Evolutionary conservation across 2,797 vertebrate species (phyloP).

Genomic region (Gambelia wislizenii): DNA sequence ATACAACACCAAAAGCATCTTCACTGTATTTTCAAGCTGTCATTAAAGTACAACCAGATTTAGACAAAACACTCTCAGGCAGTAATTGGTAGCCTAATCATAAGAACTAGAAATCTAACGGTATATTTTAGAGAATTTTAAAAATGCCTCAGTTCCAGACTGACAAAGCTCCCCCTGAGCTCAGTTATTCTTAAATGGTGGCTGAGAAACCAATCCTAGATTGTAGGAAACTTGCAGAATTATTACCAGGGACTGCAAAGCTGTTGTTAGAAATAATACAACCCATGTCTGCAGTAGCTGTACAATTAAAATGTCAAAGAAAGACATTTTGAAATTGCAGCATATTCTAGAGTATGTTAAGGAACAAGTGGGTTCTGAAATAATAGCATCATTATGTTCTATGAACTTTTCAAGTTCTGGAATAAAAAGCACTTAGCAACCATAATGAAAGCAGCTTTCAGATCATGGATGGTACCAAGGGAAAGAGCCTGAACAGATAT

Average conservation of each 20-base stretch:
- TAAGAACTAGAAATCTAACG: neutral
- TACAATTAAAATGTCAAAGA: neutral
- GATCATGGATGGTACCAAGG: neutral
- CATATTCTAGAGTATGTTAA: neutral
- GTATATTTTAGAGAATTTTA: neutral
- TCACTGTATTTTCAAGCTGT: neutral
- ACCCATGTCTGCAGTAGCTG: neutral
- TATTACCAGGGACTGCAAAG: neutral
- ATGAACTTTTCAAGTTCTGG: slow-evolving; percentile 22
- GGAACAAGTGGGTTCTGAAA: slow-evolving; percentile 2
- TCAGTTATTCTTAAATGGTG: neutral
- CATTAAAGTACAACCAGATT: slow-evolving; percentile 12
- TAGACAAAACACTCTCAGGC: slow-evolving; percentile 15
- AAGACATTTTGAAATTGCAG: slow-evolving; percentile 11
- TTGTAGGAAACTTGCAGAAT: neutral
- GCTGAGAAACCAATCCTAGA: neutral
- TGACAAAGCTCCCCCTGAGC: neutral
- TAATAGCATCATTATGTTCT: slow-evolving; percentile 16
- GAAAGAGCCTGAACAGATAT: neutral
- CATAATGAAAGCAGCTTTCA: slow-evolving; percentile 20
- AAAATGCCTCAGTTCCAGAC: neutral
- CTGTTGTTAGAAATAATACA: neutral
- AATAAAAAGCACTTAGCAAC: slow-evolving; percentile 33
- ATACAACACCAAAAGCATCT: neutral
- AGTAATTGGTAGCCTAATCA: neutral